A percentile compares a stretch with the other conserved stretches of the same genome.
Evolutionary conservation across 2,888 invertebrate species (phyloP).

Genomic region (Catocala nupta): DNA sequence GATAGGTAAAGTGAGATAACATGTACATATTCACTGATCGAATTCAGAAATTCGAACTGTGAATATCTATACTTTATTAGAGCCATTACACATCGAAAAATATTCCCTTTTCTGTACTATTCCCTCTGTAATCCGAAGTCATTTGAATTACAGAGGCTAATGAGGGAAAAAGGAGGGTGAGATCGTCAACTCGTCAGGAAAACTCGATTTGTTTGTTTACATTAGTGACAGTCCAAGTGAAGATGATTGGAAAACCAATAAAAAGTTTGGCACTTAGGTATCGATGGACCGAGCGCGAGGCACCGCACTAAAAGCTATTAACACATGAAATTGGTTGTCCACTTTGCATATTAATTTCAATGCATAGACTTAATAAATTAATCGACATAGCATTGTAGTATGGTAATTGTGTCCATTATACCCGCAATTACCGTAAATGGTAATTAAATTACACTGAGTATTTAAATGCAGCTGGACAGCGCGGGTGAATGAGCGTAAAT

Average conservation of each 20-base stretch:
- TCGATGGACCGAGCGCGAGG: background rate
- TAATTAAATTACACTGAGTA: conserved; percentile 40
- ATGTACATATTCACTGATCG: no score
- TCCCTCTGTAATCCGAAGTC: conserved; percentile 25
- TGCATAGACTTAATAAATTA: conserved; percentile 37
- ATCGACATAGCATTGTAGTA: conserved; percentile 26
- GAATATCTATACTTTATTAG: conserved; percentile 7
- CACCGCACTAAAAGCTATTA: conserved; percentile 5
- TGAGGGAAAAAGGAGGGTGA: conserved; percentile 24
- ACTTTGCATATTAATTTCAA: conserved; percentile 38
- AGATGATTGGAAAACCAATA: conserved; percentile 1
- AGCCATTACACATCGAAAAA: conserved; percentile 10
- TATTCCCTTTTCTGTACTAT: conserved; percentile 6
- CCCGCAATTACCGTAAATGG: conserved; percentile 39
- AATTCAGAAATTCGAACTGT: background rate
- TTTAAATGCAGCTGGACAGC: conserved; percentile 33
- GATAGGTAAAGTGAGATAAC: no score
- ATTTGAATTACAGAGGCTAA: conserved; percentile 35
- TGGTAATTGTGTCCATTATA: conserved; percentile 41
- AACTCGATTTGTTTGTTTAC: conserved; percentile 35
- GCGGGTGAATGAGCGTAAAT: conserved; percentile 17
- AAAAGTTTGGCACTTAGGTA: background rate
- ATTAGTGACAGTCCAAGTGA: conserved; percentile 16
- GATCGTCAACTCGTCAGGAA: conserved; percentile 27
- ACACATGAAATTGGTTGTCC: conserved; percentile 22